Evolutionary conservation across 2,797 vertebrate species (phyloP).

Genomic region (Crocodylus rhombifer): DNA sequence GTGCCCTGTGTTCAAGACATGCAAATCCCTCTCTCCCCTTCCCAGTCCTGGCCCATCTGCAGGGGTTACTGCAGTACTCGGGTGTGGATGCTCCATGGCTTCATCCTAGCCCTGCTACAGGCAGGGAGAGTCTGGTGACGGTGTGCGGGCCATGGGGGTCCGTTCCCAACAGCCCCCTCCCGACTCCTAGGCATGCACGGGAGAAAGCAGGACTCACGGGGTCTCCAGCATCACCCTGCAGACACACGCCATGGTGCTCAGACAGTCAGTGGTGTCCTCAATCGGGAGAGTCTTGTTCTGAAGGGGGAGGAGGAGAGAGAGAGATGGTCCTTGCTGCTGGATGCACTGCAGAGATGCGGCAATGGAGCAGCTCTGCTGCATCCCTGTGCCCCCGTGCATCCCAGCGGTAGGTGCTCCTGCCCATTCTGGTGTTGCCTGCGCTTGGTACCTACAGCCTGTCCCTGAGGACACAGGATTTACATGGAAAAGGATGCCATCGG

Average conservation of each 20-base stretch:
- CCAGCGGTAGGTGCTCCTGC: not conserved
- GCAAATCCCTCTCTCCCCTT: no score
- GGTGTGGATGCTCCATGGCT: no score
- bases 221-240: slow-evolving; percentile 95
- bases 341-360: not conserved
- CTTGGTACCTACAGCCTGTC: not conserved
- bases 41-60: no score
- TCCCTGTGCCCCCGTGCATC: not conserved
- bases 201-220: slow-evolving; percentile 84
- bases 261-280: slow-evolving; percentile 93
- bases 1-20: no score
- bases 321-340: fast-evolving
- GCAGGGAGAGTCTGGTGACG: not conserved
- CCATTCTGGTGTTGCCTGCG: not conserved
- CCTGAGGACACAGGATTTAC: not conserved
- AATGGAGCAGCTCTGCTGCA: not conserved
- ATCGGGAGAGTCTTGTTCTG: slow-evolving; percentile 95
- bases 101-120: no score
- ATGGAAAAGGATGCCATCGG: not conserved
- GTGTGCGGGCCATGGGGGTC: not conserved
- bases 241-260: slow-evolving; percentile 95
- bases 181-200: fast-evolving
- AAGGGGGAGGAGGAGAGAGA: not conserved
- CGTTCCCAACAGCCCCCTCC: not conserved
- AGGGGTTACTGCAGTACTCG: no score